Percentiles rank a stretch among this genome's conserved stretches.
Conservation (phyloP, 2,113 vertebrate species). For the Lipophrys pholis region DNA sequence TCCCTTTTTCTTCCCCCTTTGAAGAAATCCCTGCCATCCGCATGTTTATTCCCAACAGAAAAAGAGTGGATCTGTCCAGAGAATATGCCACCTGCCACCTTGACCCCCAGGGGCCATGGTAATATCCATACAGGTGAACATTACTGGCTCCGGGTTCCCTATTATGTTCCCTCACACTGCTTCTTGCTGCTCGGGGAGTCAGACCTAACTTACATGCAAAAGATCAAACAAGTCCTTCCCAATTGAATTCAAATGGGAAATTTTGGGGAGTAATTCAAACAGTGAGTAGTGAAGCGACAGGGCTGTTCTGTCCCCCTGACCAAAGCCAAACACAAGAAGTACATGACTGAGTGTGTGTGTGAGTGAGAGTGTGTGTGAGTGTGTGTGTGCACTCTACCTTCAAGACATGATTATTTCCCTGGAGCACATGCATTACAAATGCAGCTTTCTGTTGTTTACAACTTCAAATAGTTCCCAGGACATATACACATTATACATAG, state of each 20-base stretch:
- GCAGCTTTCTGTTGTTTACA: conserved; percentile 74
- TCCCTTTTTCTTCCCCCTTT: conserved; percentile 63
- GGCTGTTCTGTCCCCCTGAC: conserved; percentile 73
- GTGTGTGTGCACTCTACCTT: conserved; percentile 56
- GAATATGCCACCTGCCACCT: conserved; percentile 76
- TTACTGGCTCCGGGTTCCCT: conserved; percentile 76
- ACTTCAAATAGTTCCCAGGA: conserved; percentile 67
- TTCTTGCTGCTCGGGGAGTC: conserved; percentile 74
- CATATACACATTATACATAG: conserved; percentile 47
- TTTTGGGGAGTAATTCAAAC: conserved; percentile 79
- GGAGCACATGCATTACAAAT: conserved; percentile 75
- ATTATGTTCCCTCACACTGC: conserved; percentile 79
- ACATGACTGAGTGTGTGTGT: conserved; percentile 37
- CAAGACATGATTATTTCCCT: conserved; percentile 76
- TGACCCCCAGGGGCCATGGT: conserved; percentile 78
- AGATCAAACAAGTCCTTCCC: conserved; percentile 84
- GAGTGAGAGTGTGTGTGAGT: neutral
- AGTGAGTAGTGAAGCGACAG: conserved; percentile 73
- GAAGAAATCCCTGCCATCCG: conserved; percentile 55
- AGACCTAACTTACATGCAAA: conserved; percentile 75
- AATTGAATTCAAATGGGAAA: conserved; percentile 84
- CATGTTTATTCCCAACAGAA: conserved; percentile 71
- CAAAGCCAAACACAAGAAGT: conserved; percentile 72
- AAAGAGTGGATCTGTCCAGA: conserved; percentile 71
- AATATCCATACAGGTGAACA: conserved; percentile 84